Evolutionary conservation across 2,113 vertebrate species (phyloP).

Genomic region (Saguinus imperator): DNA sequence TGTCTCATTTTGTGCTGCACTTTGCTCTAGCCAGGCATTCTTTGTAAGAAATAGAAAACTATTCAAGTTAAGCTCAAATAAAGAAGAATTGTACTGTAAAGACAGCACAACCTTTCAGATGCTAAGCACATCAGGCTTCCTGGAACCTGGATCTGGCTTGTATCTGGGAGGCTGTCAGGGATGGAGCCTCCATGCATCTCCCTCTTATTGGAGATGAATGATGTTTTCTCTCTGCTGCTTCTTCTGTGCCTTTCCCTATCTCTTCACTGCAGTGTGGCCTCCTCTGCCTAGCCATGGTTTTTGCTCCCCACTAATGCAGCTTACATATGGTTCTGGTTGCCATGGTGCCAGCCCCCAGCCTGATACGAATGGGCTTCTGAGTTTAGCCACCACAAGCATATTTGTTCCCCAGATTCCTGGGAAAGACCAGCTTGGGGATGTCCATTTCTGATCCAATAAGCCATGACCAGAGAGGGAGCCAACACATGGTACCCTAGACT

Average conservation of each 20-base stretch:
- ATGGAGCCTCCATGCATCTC: neutral
- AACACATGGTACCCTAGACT: neutral
- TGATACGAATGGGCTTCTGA: neutral
- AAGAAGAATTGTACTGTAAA: neutral
- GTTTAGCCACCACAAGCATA: neutral
- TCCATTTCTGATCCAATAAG: neutral
- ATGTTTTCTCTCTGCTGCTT: neutral
- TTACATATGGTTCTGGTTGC: neutral
- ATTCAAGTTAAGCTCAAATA: neutral
- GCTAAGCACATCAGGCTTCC: neutral
- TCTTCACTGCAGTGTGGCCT: neutral
- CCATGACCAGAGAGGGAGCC: neutral
- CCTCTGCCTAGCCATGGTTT: neutral
- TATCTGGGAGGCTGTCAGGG: neutral
- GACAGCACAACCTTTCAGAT: neutral
- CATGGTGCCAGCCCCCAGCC: neutral
- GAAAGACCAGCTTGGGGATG: neutral
- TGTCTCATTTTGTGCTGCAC: neutral
- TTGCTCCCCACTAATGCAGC: neutral
- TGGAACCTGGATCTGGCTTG: neutral
- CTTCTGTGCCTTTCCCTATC: neutral
- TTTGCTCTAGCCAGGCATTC: neutral
- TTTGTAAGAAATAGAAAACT: neutral
- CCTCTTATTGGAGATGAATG: neutral
- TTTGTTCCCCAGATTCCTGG: neutral